Evolutionary conservation across 2,113 vertebrate species (phyloP), one percentile per base, ranked within the genome.

Genomic region (Hepsetus odoe): DNA sequence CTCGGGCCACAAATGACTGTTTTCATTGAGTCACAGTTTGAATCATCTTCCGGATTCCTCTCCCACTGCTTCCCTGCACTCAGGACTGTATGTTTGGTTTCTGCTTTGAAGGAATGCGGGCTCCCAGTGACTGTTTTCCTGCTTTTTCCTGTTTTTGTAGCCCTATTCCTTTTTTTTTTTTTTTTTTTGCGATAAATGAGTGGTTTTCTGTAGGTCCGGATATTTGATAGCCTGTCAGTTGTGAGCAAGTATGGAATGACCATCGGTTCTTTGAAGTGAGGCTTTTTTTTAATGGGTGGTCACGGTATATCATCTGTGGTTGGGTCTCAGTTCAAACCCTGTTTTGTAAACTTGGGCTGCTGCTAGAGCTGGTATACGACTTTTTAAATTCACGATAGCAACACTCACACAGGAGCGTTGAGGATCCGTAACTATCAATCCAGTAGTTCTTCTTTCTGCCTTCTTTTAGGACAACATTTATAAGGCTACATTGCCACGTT

Each of bases 11-110:
- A 26, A 11, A 30, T 32, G 58, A 16, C 28, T 65, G 44, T 74
- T 64, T 51, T 51, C 20, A 64, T 32, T 18, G 35, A 71, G 40
- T 77, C 42, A 49, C 16, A 56, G n/a, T 51, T 62, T 71, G 76
- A 71, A 13, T 64, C 66, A 77, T 77, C 65, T 6, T 44, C 53
- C 14, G 7, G 56, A 44, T 55, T 44, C 12, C 14, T 67, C 53
- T 46, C 26, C 2, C 16, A 10, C 11, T 35, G 38, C 42, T 14
- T 28, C 4, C 30, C 28, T 4, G 18, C 13, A 16, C 53, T 49
- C 35, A 24, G 24, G 58, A 14, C 2, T n/a, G 28, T 3, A 10
- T 2, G 56, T 28, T 35, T n/a, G 11, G 9, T 70, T 49, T 61
- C n/a, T 32, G 40, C 24, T 35, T 40, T 24, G 24, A 3, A 70